phyloP scores from a whole-genome alignment of 2,113 vertebrate genomes.

The Dicaeum eximium region DNA sequence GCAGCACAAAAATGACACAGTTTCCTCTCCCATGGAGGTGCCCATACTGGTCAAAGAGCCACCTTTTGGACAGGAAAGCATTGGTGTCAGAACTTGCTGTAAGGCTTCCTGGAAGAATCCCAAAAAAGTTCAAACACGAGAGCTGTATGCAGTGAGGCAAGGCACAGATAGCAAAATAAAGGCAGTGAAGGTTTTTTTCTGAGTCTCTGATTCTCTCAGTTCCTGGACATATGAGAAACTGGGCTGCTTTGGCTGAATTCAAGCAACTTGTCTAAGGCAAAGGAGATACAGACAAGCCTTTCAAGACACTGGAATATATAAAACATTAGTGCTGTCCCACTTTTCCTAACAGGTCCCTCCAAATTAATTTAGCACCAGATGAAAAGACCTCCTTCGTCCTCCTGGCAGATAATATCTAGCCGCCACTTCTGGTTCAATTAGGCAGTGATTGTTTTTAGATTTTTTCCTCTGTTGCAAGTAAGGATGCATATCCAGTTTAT shows the following conservation, averaged over 20 bases:
- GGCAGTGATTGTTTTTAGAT: not conserved
- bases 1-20: not conserved
- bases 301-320: not conserved
- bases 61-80: not conserved
- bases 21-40: not conserved
- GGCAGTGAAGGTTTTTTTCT: not conserved
- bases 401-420: not conserved
- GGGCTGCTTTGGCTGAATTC: not conserved
- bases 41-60: not conserved
- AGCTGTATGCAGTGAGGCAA: not conserved
- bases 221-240: not conserved
- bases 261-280: not conserved
- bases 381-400: not conserved
- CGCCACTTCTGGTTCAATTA: not conserved
- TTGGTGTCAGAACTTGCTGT: not conserved
- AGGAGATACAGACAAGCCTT: not conserved
- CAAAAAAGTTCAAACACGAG: not conserved
- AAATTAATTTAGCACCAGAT: not conserved
- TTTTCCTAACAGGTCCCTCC: not conserved
- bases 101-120: not conserved
- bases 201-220: not conserved
- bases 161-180: constrained; percentile 33
- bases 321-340: not conserved
- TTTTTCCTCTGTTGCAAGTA: not conserved
- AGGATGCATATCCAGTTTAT: not conserved